Conservation (phyloP, 2,888 invertebrate species). For the Lacanobia oleracea region DNA sequence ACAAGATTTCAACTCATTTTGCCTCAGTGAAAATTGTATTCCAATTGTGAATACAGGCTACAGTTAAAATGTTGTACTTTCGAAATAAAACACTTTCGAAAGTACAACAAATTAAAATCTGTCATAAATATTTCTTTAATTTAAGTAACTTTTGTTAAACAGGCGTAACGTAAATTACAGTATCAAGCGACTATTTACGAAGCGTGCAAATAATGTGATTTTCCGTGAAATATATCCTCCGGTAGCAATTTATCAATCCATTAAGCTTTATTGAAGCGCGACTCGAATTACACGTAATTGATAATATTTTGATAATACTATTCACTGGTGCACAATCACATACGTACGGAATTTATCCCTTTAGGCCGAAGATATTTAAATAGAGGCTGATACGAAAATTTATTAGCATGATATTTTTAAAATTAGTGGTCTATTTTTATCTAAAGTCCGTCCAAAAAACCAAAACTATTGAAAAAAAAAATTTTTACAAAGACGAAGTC, state of each 20-base stretch:
- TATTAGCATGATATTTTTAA: background rate
- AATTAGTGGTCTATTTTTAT: too few species aligned
- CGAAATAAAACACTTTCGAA: background rate
- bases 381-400: background rate
- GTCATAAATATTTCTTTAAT: constrained; percentile 26
- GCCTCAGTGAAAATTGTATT: background rate
- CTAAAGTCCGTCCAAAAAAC: background rate
- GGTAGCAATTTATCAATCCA: constrained; percentile 67
- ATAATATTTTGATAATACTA: constrained; percentile 57
- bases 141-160: constrained; percentile 50
- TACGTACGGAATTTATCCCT: constrained; percentile 16
- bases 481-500: too few species aligned
- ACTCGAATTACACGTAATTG: constrained; percentile 64
- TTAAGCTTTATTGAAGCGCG: constrained; percentile 66
- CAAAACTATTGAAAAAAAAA: background rate
- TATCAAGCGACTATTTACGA: constrained; percentile 53
- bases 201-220: constrained; percentile 61
- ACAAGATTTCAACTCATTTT: background rate
- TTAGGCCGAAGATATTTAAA: background rate
- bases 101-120: constrained; percentile 11
- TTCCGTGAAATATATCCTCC: constrained; percentile 62
- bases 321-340: constrained; percentile 30
- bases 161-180: constrained; percentile 39
- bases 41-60: background rate
- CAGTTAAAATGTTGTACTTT: constrained; percentile 9